Percentiles rank a stretch among this genome's conserved stretches.
Conservation (phyloP, 2,113 vertebrate genomes). For the Chelonoidis abingdonii region DNA sequence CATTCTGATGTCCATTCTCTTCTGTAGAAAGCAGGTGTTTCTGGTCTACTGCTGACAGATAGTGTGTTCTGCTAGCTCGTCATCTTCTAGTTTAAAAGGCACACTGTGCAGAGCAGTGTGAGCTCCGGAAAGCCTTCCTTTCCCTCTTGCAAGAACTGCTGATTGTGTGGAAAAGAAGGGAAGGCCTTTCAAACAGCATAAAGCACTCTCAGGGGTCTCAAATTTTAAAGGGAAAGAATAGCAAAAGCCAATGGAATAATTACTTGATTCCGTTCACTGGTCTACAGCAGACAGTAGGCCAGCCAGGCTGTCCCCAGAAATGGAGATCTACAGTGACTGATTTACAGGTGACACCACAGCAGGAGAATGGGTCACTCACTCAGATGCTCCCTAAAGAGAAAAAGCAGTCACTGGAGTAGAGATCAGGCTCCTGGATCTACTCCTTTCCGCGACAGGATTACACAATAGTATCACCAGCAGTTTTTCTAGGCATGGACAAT, state of each 20-base stretch:
- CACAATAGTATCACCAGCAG: too few species aligned
- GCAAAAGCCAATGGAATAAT: background rate
- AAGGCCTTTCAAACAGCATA: background rate
- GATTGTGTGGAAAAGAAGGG: background rate
- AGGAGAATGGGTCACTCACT: too few species aligned
- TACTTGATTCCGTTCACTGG: background rate
- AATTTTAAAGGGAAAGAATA: background rate
- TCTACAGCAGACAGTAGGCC: too few species aligned
- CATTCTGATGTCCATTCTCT: accelerated
- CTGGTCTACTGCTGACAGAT: too few species aligned
- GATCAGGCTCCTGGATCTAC: background rate
- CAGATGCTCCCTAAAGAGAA: background rate
- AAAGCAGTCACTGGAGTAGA: background rate
- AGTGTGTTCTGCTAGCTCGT: too few species aligned
- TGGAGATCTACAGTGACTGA: too few species aligned
- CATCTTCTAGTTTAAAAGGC: background rate
- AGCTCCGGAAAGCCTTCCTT: background rate
- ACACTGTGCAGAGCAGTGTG: background rate
- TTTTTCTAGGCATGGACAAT: background rate
- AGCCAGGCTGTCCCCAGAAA: background rate
- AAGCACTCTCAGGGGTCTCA: too few species aligned
- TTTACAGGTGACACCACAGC: background rate
- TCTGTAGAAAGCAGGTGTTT: background rate
- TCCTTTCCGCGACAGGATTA: too few species aligned
- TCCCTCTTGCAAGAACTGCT: background rate